phyloP scores from a whole-genome alignment of 2,888 invertebrate genomes.

The Xestia sexstrigata region DNA sequence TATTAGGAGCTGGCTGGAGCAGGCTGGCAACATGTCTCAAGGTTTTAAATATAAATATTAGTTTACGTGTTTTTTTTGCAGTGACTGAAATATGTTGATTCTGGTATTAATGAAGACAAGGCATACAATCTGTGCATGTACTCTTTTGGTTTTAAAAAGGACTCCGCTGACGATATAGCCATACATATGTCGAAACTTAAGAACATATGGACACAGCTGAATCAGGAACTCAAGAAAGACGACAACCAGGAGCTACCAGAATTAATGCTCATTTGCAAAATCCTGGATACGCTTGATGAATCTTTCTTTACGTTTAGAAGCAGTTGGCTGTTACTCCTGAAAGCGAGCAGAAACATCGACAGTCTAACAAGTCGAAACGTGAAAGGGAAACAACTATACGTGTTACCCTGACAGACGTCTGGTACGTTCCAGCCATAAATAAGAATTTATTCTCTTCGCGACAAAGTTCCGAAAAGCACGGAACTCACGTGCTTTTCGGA shows the following conservation, averaged over 20 bases:
- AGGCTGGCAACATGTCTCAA: too few species aligned
- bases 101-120: conserved; percentile 1
- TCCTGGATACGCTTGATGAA: not conserved
- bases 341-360: not conserved
- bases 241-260: not conserved
- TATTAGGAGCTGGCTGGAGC: too few species aligned
- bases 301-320: not conserved
- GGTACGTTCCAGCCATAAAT: not conserved
- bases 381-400: not conserved
- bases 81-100: too few species aligned
- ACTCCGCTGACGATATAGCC: not conserved
- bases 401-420: not conserved
- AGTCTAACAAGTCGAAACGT: not conserved
- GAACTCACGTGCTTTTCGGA: too few species aligned
- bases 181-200: not conserved
- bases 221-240: not conserved
- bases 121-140: conserved; percentile 1
- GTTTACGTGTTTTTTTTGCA: too few species aligned
- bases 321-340: not conserved
- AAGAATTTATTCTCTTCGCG: conserved; percentile 1
- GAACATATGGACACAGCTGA: not conserved
- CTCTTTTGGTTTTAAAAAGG: not conserved
- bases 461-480: not conserved
- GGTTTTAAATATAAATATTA: too few species aligned
- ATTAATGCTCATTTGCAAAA: not conserved